These are phyloP conservation scores for Ormyrus pomaceus DNA, from an alignment of 2,888 invertebrate species.

Conservation along the genomic window DNA sequence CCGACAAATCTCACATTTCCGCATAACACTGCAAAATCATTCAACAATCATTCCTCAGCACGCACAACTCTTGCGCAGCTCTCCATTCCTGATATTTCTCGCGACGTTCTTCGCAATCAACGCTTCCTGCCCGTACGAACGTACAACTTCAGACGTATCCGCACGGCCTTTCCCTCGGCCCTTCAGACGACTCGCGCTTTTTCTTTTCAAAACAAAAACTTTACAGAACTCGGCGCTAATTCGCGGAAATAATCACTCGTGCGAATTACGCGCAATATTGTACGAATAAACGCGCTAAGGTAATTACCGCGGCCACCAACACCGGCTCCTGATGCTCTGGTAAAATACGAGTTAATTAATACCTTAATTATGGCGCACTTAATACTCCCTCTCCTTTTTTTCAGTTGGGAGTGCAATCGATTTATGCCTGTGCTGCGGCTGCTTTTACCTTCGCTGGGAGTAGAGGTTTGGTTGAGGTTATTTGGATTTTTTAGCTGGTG, in stretches of 20 bases:
- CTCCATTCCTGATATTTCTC: constrained; percentile 33
- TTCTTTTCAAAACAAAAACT: no score
- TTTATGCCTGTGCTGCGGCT: neutral
- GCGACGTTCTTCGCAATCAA: constrained; percentile 23
- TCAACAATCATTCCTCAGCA: no score
- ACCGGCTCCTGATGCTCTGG: constrained; percentile 40
- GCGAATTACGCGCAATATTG: constrained; percentile 26
- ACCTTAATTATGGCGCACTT: constrained; percentile 43
- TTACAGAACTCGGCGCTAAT: no score
- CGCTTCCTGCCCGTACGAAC: neutral
- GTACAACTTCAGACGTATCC: neutral
- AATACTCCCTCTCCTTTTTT: neutral
- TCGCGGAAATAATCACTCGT: neutral
- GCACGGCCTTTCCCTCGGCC: no score
- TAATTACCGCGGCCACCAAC: constrained; percentile 48
- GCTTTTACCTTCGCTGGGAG: no score
- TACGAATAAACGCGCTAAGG: constrained; percentile 8
- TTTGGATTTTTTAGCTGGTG: no score
- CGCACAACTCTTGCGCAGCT: neutral
- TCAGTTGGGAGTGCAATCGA: neutral
- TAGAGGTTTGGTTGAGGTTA: no score
- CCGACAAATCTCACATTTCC: no score
- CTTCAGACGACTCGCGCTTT: no score
- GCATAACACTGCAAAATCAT: no score
- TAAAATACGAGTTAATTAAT: constrained; percentile 55